Conservation (phyloP, 2,113 vertebrate genomes). For the Brachyhypopomus gauderio region DNA sequence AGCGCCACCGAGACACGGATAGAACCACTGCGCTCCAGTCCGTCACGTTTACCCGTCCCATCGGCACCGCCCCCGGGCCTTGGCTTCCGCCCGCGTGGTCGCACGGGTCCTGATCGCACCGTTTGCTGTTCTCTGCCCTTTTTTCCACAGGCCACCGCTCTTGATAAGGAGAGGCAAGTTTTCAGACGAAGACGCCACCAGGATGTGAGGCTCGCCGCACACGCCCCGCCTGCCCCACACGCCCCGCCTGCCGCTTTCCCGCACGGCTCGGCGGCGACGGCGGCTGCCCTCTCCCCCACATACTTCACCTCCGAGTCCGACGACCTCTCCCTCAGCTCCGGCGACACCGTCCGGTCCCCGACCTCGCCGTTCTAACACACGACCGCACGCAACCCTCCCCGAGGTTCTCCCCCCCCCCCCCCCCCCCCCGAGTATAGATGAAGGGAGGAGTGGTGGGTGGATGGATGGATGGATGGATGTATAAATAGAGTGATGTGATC, state of each 20-base stretch:
- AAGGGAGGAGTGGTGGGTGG: too few relatives aligned
- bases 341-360: slow-evolving; percentile 91
- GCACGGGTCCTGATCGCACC: too few relatives aligned
- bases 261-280: slow-evolving; percentile 46
- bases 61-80: too few relatives aligned
- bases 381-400: slow-evolving; percentile 18
- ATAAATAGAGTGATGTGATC: neutral
- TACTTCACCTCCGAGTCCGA: slow-evolving; percentile 92
- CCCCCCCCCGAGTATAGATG: too few relatives aligned
- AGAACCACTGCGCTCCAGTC: too few relatives aligned
- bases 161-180: slow-evolving; percentile 99
- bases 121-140: neutral
- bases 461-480: neutral
- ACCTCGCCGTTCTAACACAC: slow-evolving; percentile 89
- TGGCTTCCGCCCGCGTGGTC: too few relatives aligned
- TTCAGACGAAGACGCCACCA: slow-evolving; percentile 95
- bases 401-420: too few relatives aligned
- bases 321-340: slow-evolving; percentile 90
- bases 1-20: too few relatives aligned
- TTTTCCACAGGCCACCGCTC: slow-evolving; percentile 90
- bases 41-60: too few relatives aligned
- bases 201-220: slow-evolving; percentile 82
- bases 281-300: slow-evolving; percentile 70
- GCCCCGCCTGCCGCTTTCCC: slow-evolving; percentile 67
- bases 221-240: slow-evolving; percentile 74